These are phyloP conservation scores for Electrona antarctica DNA, from an alignment of 2,113 vertebrate species.

Conservation along the genomic window DNA sequence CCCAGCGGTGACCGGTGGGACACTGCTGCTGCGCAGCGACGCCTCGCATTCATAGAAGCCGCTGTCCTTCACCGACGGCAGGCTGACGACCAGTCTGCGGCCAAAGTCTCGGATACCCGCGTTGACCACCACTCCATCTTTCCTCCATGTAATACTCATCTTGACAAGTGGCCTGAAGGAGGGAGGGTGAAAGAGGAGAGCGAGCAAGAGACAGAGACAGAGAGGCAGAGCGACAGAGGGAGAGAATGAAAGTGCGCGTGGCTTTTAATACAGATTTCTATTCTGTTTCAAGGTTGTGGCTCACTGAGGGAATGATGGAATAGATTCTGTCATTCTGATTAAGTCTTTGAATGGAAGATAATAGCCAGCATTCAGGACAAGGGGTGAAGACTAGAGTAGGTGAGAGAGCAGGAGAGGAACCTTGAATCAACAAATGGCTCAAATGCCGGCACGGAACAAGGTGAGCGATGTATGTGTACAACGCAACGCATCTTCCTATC, in stretches of 20 bases:
- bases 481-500: conserved; percentile 44
- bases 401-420: conserved; percentile 44
- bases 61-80: conserved; percentile 82
- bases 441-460: conserved; percentile 51
- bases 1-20: conserved; percentile 80
- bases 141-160: conserved; percentile 92
- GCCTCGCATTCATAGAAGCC: conserved; percentile 95
- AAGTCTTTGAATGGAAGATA: conserved; percentile 72
- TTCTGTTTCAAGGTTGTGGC: conserved; percentile 69
- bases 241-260: conserved; percentile 7
- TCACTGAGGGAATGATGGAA: conserved; percentile 49
- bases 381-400: conserved; percentile 45
- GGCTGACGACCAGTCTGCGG: conserved; percentile 89
- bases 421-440: conserved; percentile 59
- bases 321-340: conserved; percentile 72
- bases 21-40: conserved; percentile 89
- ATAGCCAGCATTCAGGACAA: conserved; percentile 56
- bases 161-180: conserved; percentile 89
- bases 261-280: conserved; percentile 66
- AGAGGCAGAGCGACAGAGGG: not conserved
- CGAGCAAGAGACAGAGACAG: conserved; percentile 1
- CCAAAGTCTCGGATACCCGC: conserved; percentile 89
- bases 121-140: conserved; percentile 82
- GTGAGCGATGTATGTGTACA: conserved; percentile 26
- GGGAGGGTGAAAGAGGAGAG: conserved; percentile 19